A percentile compares a stretch with the other conserved stretches of the same genome.
Conservation (phyloP, 2,888 invertebrate species). For the Drosophila helvetica region DNA sequence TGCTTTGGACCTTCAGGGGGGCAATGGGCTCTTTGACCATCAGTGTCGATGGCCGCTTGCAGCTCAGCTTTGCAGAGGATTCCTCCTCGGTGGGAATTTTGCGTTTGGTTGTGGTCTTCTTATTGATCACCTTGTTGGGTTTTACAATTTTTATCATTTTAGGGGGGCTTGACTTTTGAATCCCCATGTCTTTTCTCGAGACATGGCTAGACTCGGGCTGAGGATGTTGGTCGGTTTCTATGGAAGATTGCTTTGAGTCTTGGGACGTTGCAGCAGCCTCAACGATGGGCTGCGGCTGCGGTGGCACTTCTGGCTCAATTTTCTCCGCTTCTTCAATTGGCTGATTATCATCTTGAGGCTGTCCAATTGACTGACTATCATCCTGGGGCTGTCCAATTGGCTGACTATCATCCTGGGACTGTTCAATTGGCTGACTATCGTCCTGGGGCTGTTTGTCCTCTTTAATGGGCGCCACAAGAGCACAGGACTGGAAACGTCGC, state of each 20-base stretch:
- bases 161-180: neutral
- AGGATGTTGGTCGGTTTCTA: neutral
- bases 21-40: conserved; percentile 55
- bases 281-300: neutral
- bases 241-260: neutral
- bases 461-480: neutral
- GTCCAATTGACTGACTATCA: neutral
- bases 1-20: conserved; percentile 28
- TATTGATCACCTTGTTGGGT: conserved; percentile 82
- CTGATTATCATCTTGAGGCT: neutral
- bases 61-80: neutral
- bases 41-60: conserved; percentile 54
- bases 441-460: neutral
- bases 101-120: conserved; percentile 65
- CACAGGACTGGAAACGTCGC: conserved; percentile 67
- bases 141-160: conserved; percentile 79
- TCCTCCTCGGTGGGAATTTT: conserved; percentile 36
- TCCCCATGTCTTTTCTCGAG: neutral
- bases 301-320: neutral
- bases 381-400: neutral
- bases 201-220: neutral
- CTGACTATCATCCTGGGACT: no score
- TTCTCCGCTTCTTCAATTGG: neutral
- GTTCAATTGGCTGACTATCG: no score
- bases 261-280: neutral